A percentile compares a stretch with the other conserved stretches of the same genome.
Evolutionary conservation across 2,888 invertebrate genomes (phyloP).

Genomic region (Nephrotoma flavescens): DNA sequence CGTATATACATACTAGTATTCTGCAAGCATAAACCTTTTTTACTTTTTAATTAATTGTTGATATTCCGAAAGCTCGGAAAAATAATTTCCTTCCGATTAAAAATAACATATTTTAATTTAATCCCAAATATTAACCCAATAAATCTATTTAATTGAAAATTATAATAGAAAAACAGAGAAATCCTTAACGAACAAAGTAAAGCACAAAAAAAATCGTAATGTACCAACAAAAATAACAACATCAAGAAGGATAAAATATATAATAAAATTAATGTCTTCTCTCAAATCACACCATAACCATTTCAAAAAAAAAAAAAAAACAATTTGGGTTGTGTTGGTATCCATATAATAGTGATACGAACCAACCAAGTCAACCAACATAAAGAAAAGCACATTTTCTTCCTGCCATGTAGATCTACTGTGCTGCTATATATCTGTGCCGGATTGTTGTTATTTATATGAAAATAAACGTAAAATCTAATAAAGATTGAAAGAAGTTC

Average conservation of each 20-base stretch:
- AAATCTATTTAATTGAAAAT: background rate
- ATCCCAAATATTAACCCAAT: background rate
- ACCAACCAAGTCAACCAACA: background rate
- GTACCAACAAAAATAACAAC: background rate
- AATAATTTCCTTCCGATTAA: background rate
- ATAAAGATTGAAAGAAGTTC: background rate
- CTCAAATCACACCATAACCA: background rate
- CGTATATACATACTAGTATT: no score
- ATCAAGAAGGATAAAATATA: background rate
- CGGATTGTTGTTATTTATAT: background rate
- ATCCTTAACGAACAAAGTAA: background rate
- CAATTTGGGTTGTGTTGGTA: background rate
- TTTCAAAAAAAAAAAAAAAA: background rate
- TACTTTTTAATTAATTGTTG: background rate
- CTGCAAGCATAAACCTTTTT: background rate
- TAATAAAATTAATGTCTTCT: background rate
- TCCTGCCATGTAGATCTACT: background rate
- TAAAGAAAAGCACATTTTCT: background rate
- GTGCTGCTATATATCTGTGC: background rate
- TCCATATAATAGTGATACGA: background rate
- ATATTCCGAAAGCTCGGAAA: background rate
- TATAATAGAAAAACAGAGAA: background rate
- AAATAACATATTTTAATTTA: background rate
- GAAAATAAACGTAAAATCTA: background rate
- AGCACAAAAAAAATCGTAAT: background rate